Evolutionary conservation across 2,797 vertebrate genomes (phyloP).

Genomic region (Microctenopoma stevenorrisi): DNA sequence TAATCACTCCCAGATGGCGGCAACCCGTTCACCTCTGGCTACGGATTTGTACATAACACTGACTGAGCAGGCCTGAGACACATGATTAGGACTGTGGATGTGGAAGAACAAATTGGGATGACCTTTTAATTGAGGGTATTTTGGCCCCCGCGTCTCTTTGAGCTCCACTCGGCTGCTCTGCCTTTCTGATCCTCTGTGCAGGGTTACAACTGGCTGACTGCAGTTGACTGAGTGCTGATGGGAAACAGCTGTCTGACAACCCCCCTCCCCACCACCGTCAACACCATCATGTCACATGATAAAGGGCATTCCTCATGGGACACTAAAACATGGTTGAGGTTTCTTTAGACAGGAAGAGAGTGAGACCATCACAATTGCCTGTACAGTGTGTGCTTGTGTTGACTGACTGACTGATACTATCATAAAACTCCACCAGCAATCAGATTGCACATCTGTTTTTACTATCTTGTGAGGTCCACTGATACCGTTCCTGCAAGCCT

Average conservation of each 20-base stretch:
- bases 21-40: slow-evolving; percentile 69
- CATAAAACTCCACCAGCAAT: slow-evolving; percentile 59
- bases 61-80: slow-evolving; percentile 28
- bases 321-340: slow-evolving; percentile 70
- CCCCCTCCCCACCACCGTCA: slow-evolving; percentile 27
- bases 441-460: slow-evolving; percentile 75
- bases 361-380: slow-evolving; percentile 56
- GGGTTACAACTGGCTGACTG: slow-evolving; percentile 62
- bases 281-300: slow-evolving; percentile 75
- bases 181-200: slow-evolving; percentile 57
- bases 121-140: slow-evolving; percentile 79
- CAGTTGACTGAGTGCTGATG: slow-evolving; percentile 77
- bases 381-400: slow-evolving; percentile 35
- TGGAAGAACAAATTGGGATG: slow-evolving; percentile 79
- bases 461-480: slow-evolving; percentile 57
- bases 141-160: slow-evolving; percentile 56
- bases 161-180: slow-evolving; percentile 47
- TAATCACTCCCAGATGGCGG: slow-evolving; percentile 84
- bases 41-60: slow-evolving; percentile 52
- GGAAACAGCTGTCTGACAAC: slow-evolving; percentile 80
- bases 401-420: slow-evolving; percentile 73
- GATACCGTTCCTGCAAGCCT: slow-evolving; percentile 34
- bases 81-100: slow-evolving; percentile 62
- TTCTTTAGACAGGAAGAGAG: slow-evolving; percentile 77
- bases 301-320: slow-evolving; percentile 76